Evolutionary conservation across 30 jellyfish, hydroid and myxozoan genomes (phyloP), one percentile per base, ranked within the genome.

Genomic region (Hydractinia symbiolongicarpus): DNA sequence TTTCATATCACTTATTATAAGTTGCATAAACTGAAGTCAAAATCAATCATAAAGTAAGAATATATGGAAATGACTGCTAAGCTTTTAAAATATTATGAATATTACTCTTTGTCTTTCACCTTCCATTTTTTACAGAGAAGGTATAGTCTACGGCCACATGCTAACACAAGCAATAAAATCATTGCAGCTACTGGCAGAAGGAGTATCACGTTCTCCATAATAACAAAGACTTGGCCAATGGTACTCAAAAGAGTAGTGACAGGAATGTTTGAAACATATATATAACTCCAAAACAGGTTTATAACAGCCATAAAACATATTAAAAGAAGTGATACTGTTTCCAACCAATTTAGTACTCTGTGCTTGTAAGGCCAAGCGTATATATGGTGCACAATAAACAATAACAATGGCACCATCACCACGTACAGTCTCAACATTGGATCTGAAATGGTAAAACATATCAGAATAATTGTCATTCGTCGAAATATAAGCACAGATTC

Each of bases 401-500:
- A 6, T 51, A 64, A n/a, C 17, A 4, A 13, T 64, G 74, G 74
- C 40, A 64, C 74, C 9, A n/a, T 44, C 19, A 64, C 40, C 1
- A 51, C 19, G 17, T 64, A 64, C 8, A 13, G 16, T 64, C 74
- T 13, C 17, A 64, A 13, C 17, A 64, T n/a, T 64, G 74, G 19
- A 64, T 64, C 40, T 13, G 74, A 51, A 6, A 64, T 13, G 52
- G 40, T n/a, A 44, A 64, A 44, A 13, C 74, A 64, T 7, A 64
- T 64, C 74, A 64, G 74, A 64, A 64, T 64, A 51, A 64, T 64
- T 13, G 17, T 51, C 19, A 51, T 2, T n/a, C 74, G 16, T 13
- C 74, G 74, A 44, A 64, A 64, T 51, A 64, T n/a, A 64, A 6
- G 74, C 9, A 64, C 74, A 13, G 74, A 64, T 64, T 64, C 74